Conservation (phyloP, 2,113 vertebrate species). For the Edolisoma coerulescens region DNA sequence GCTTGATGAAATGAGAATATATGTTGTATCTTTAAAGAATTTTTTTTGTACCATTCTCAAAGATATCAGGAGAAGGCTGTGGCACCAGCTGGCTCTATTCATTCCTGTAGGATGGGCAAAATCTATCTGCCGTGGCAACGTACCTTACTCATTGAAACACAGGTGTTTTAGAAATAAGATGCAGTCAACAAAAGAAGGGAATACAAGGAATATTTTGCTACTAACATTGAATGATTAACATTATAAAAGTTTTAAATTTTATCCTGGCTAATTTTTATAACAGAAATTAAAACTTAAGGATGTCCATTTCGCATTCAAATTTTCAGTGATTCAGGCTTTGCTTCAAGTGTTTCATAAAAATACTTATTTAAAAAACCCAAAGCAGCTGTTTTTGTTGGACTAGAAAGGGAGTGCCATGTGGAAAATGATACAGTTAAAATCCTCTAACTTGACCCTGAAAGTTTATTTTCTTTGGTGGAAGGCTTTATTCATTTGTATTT, state of each 20-base stretch:
- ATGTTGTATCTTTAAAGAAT: not conserved
- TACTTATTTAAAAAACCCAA: not conserved
- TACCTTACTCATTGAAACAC: not conserved
- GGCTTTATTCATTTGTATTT: not conserved
- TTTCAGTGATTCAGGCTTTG: not conserved
- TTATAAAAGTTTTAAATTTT: not conserved
- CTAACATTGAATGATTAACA: not conserved
- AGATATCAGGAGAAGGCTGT: not conserved
- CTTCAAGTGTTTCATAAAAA: not conserved
- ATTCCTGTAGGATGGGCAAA: not conserved
- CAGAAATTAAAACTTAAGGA: not conserved
- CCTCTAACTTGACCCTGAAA: not conserved
- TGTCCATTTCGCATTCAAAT: rapidly evolving
- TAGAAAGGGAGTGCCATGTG: not conserved
- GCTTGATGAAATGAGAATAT: not conserved
- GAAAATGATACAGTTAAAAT: not conserved
- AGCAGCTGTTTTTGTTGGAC: not conserved
- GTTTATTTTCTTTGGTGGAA: not conserved
- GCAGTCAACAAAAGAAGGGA: not conserved
- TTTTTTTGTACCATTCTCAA: not conserved
- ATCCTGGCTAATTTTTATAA: not conserved
- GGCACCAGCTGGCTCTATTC: not conserved
- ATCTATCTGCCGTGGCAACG: not conserved
- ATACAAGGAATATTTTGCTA: not conserved
- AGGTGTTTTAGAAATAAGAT: not conserved